Evolutionary conservation across 2,113 vertebrate species (phyloP), one percentile per base, ranked within the genome.

Genomic region (Triplophysa tibetana): DNA sequence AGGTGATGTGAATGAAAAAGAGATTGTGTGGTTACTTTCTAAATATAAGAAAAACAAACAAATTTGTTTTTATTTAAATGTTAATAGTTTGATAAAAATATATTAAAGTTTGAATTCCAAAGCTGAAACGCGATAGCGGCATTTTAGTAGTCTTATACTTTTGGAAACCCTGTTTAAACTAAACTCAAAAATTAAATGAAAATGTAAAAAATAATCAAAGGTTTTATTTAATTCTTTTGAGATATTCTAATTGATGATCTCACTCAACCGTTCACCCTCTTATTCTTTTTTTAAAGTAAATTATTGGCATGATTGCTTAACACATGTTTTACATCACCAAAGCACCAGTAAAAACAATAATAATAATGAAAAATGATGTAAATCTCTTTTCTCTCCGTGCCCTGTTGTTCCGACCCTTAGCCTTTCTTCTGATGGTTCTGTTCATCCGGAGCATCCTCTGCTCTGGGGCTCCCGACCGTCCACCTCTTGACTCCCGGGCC

Each of bases 361-460:
- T n/a, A n/a, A 12, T 45, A 45, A 45, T 45, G 43, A 45, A 2
- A 54, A 43, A 64, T 9, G 14, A 69, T 69, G 17, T 4, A 8
- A 48, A 48, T 23, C 29, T 21, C 24, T 45, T 56, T 21, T 69
- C 72, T 23, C 23, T 29, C n/a, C 21, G n/a, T 48, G 26, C 68
- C 62, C 68, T 81, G 63, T 67, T 41, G 81, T 82, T 72, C 10
- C 74, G 81, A 67, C 75, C 75, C 3, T 14, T 77, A 23, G 56
- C 52, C 73, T 72, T 17, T 12, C 2, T 62, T 21, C 63, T 67
- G 17, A 56, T 50, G 24, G 54, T 61, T 61, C 74, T 63, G 26
- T 61, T 54, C 60, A 23, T 58, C 63, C 19, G 17, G 45, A 52
- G 48, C n/a, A 8, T 81, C 61, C 54, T 38, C 33, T 38, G n/a